Conservation (phyloP, 1,140 invertebrate genomes). For the Micrasema longulum region DNA sequence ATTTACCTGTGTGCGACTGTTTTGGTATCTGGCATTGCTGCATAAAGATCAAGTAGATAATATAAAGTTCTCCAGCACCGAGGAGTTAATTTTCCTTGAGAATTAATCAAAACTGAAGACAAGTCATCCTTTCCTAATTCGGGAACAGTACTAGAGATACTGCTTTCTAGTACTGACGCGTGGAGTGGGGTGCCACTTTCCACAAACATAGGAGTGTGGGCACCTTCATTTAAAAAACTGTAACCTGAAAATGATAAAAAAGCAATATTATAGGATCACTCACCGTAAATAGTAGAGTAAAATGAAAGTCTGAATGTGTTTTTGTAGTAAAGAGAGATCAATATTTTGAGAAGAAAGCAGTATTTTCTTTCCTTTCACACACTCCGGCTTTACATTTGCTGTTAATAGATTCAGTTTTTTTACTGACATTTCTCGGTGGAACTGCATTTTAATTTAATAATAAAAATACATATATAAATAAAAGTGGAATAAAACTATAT, state of each 20-base stretch:
- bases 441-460: too few relatives aligned
- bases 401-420: too few relatives aligned
- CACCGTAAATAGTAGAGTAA: too few relatives aligned
- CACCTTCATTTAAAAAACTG: conserved; percentile 77
- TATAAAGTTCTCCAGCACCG: conserved; percentile 96
- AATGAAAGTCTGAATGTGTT: too few relatives aligned
- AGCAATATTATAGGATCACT: too few relatives aligned
- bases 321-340: too few relatives aligned
- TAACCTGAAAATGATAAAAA: conserved; percentile 66
- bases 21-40: conserved; percentile 93
- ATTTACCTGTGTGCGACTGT: conserved; percentile 75
- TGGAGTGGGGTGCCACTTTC: conserved; percentile 49
- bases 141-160: conserved; percentile 43
- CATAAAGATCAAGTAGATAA: conserved; percentile 91
- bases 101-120: conserved; percentile 43
- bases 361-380: too few relatives aligned
- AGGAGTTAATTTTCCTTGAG: conserved; percentile 70
- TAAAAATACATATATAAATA: too few relatives aligned
- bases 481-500: too few relatives aligned
- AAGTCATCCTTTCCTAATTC: conserved; percentile 47
- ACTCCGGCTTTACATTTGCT: too few relatives aligned
- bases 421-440: too few relatives aligned
- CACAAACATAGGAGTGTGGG: conserved; percentile 78
- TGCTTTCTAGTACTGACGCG: conserved; percentile 46
- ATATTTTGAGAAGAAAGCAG: too few relatives aligned